phyloP scores from a whole-genome alignment of 2,797 vertebrate genomes.

The Paramormyrops hopkinsi region DNA sequence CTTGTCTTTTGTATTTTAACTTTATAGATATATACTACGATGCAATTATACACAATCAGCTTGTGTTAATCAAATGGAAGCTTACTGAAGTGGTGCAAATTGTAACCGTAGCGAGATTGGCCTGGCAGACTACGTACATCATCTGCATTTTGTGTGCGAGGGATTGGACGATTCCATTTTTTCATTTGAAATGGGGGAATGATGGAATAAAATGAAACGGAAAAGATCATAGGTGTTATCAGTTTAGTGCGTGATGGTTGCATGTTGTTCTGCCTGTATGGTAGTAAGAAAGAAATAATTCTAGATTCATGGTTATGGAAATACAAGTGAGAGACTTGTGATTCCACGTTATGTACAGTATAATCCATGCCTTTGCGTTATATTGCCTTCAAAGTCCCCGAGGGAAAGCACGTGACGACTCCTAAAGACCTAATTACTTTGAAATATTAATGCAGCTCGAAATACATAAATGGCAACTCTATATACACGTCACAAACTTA shows the following conservation, averaged over 20 bases:
- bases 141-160: background rate
- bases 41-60: background rate
- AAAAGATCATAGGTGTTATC: background rate
- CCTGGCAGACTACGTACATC: background rate
- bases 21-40: background rate
- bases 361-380: background rate
- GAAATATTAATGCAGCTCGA: background rate
- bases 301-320: background rate
- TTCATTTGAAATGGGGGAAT: background rate
- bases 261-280: background rate
- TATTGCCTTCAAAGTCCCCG: background rate
- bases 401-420: background rate
- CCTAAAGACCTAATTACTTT: background rate
- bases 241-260: background rate
- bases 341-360: background rate
- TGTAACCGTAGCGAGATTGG: background rate
- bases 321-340: background rate
- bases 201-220: background rate
- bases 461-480: background rate
- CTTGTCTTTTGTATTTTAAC: background rate
- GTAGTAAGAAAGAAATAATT: background rate
- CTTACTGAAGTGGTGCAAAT: background rate
- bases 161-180: constrained; percentile 4
- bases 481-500: background rate
- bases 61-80: background rate